Evolutionary conservation across 1,140 invertebrate species (phyloP), one percentile per base, ranked within the genome.

Genomic region (Drosophila sechellia): DNA sequence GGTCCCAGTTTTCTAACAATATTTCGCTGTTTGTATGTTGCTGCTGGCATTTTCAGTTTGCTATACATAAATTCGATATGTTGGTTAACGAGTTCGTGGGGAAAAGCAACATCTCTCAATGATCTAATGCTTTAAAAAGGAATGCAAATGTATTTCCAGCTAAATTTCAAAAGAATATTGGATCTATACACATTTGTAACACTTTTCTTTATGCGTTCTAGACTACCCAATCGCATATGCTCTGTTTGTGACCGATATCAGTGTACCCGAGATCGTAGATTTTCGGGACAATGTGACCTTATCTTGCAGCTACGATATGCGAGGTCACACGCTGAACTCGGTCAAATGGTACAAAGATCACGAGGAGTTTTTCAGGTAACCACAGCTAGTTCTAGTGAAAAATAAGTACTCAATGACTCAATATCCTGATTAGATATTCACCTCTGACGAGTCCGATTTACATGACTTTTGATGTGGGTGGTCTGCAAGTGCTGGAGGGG

Each of bases 311-410:
- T 95, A 93, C 73, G 93, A 94, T 72, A 90, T 93, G 84, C 94
- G 94, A 64, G 94, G 93, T 0, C 95, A 96, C 50, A 93, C 93
- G 1, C 92, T 97, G 0, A 96, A 96, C 90, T 96, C 96, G 0
- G 95, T 96, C 35, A 96, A 96, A 90, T 97, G 96, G 96, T 96
- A 96, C 92, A 96, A 96, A 77, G 95, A 96, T 66, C 94, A 94
- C 40, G 92, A 94, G 69, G 95, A 97, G 91, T 96, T 96, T 90
- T 97, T 95, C 83, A 94, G 95, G 78, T 94, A 54, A 59, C 6
- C 13, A 0, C 0, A 3, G 0, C 31, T 4, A 11, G 3, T 13
- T 25, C 0, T 20, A 34, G 39, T 8, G 11, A 13, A 34, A 4
- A 20, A 17, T 0, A 10, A 27, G 8, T 8, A 8, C 1, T 27